phyloP scores from a whole-genome alignment of 2,797 vertebrate species.

The Myripristis murdjan region DNA sequence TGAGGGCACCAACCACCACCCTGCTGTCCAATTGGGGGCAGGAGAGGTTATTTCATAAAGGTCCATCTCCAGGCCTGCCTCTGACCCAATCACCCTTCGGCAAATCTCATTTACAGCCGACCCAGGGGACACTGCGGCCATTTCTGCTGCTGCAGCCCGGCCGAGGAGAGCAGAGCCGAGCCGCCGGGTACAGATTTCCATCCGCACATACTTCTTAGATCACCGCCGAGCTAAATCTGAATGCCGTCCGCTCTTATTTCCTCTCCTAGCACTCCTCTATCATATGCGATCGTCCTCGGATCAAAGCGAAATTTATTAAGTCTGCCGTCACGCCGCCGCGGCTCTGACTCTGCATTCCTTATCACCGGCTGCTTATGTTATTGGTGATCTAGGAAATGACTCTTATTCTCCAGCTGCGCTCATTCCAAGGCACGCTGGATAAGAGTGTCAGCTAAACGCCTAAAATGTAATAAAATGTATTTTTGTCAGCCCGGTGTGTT shows the following conservation, averaged over 20 bases:
- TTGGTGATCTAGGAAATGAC: no score
- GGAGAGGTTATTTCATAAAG: constrained; percentile 75
- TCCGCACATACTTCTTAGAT: constrained; percentile 6
- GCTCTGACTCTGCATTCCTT: neutral
- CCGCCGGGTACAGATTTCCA: constrained; percentile 28
- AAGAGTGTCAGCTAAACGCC: neutral
- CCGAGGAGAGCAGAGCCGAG: no score
- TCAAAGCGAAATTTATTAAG: no score
- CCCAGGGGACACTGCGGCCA: constrained; percentile 62
- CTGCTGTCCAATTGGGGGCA: constrained; percentile 65
- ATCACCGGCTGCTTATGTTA: no score
- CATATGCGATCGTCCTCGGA: no score
- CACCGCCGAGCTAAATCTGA: neutral
- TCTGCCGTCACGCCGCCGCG: neutral
- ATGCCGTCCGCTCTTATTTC: neutral
- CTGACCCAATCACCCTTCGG: constrained; percentile 76
- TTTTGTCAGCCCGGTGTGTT: neutral
- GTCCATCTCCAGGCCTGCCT: constrained; percentile 73
- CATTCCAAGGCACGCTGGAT: no score
- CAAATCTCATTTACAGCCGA: constrained; percentile 76
- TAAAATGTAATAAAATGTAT: neutral
- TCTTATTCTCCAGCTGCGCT: no score
- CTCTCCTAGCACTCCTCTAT: no score
- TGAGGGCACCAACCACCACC: no score
- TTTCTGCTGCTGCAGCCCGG: constrained; percentile 69